Conservation (phyloP, 2,797 vertebrate genomes). For the Spondyliosoma cantharus region DNA sequence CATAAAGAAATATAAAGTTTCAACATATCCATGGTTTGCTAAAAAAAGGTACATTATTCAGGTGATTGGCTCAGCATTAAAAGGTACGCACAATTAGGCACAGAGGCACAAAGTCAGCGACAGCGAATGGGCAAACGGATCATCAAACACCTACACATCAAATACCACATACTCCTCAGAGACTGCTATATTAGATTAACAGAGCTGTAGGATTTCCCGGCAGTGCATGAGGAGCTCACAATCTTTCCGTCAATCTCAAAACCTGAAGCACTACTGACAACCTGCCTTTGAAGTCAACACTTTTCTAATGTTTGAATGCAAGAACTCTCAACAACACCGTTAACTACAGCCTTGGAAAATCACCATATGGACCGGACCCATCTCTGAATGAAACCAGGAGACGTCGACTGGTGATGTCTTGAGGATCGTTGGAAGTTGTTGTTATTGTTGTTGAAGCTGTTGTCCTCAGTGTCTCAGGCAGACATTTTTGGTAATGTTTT, state of each 20-base stretch:
- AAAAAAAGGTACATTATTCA: too few relatives aligned
- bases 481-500: too few relatives aligned
- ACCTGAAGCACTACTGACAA: constrained; percentile 10
- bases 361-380: background rate
- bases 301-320: background rate
- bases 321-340: background rate
- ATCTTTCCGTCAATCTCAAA: constrained; percentile 17
- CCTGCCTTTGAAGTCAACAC: background rate
- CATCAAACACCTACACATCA: constrained; percentile 13
- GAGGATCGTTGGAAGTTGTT: too few relatives aligned
- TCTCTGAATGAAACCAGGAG: background rate
- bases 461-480: too few relatives aligned
- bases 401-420: too few relatives aligned
- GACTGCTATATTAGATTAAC: constrained; percentile 22
- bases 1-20: too few relatives aligned
- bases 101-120: background rate
- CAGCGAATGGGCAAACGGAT: constrained; percentile 21
- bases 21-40: too few relatives aligned
- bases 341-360: background rate
- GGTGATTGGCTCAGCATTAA: background rate
- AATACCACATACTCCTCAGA: constrained; percentile 17
- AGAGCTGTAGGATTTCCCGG: background rate
- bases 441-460: too few relatives aligned
- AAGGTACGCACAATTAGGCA: background rate
- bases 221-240: constrained; percentile 2